Evolutionary conservation across 1,140 invertebrate genomes (phyloP).

Genomic region (Heliconius eleuchia): DNA sequence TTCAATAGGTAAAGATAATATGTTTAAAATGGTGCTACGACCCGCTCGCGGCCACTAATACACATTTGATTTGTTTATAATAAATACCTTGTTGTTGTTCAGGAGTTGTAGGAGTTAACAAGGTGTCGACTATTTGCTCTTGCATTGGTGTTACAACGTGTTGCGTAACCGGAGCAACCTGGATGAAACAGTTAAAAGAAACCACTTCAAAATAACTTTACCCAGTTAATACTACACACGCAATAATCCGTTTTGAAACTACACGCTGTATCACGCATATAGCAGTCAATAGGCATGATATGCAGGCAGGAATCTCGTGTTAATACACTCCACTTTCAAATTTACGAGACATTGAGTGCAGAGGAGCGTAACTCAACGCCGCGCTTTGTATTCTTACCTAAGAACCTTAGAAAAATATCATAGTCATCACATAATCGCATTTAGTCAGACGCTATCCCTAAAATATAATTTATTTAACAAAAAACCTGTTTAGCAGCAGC

Average conservation of each 20-base stretch:
- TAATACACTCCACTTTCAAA: too few relatives aligned
- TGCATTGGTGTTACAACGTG: conserved; percentile 59
- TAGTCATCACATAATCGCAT: too few relatives aligned
- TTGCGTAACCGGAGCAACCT: conserved; percentile 65
- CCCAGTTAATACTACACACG: not conserved
- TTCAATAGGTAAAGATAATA: too few relatives aligned
- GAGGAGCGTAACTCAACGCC: too few relatives aligned
- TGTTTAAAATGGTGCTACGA: too few relatives aligned
- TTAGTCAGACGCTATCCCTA: too few relatives aligned
- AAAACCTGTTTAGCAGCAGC: conserved; percentile 58
- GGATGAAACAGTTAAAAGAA: not conserved
- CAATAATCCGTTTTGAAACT: too few relatives aligned
- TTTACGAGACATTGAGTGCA: too few relatives aligned
- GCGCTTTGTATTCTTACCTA: not conserved
- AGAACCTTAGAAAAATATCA: not conserved
- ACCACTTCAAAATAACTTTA: not conserved
- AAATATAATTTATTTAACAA: not conserved
- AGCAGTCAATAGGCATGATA: too few relatives aligned
- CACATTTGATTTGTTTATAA: conserved; percentile 18
- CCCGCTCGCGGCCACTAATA: too few relatives aligned
- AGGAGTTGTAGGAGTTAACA: conserved; percentile 55
- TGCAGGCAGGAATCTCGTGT: too few relatives aligned
- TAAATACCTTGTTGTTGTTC: conserved; percentile 67
- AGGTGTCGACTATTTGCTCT: conserved; percentile 60
- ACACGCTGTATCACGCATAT: too few relatives aligned